Evolutionary conservation across 1,140 invertebrate species (phyloP).

Genomic region (Hormaphis cornu): DNA sequence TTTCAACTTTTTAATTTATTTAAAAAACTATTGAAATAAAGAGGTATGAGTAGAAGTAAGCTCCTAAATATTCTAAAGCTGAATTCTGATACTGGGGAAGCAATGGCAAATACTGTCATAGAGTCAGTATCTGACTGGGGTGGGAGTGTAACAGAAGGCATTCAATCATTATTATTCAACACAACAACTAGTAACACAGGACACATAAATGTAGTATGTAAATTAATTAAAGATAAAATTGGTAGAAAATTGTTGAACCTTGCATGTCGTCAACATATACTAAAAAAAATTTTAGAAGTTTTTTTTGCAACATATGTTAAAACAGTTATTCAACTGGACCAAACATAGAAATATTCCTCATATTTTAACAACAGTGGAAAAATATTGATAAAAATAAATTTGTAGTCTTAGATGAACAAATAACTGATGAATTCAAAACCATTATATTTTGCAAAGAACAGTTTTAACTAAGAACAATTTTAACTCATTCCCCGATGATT

Average conservation of each 20-base stretch:
- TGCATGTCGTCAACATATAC: conserved; percentile 28
- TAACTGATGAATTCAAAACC: not conserved
- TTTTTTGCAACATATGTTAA: not conserved
- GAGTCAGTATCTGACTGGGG: not conserved
- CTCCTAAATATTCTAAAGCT: conserved; percentile 3
- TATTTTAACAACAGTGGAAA: not conserved
- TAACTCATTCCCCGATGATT: conserved; percentile 37
- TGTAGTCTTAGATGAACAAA: not conserved
- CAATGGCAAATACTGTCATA: not conserved
- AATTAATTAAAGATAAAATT: conserved; percentile 10
- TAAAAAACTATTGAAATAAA: no score
- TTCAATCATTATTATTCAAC: conserved; percentile 16
- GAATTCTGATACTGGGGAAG: not conserved
- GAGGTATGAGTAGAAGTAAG: not conserved
- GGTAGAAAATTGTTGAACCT: conserved; percentile 16
- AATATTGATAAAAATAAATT: not conserved
- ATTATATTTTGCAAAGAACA: not conserved
- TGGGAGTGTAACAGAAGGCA: not conserved
- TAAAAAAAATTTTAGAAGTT: conserved; percentile 3
- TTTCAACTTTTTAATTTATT: no score
- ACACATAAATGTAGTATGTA: conserved; percentile 9
- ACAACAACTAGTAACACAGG: conserved; percentile 18
- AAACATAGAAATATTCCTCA: not conserved
- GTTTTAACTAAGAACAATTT: no score
- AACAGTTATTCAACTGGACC: not conserved